Evolutionary conservation across 2,797 vertebrate genomes (phyloP).

Genomic region (Phylloscopus collybita): DNA sequence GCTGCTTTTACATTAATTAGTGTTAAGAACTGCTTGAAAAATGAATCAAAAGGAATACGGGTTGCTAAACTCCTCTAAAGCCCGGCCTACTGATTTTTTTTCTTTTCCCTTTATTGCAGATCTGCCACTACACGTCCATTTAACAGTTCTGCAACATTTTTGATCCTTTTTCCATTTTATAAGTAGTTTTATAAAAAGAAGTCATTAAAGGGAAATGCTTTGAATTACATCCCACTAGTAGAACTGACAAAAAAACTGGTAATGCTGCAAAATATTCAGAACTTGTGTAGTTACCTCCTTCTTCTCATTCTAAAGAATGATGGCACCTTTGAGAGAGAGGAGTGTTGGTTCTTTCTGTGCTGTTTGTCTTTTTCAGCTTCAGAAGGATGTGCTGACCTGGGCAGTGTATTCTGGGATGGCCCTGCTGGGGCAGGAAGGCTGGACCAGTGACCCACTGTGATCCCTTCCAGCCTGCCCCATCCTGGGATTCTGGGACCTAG

Average conservation of each 20-base stretch:
- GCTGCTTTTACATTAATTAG: background rate
- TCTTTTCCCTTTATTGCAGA: background rate
- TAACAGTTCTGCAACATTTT: background rate
- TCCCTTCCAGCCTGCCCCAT: background rate
- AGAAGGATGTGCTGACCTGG: background rate
- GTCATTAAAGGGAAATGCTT: background rate
- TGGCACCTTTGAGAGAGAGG: background rate
- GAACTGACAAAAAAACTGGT: background rate
- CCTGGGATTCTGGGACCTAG: background rate
- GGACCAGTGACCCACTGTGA: background rate
- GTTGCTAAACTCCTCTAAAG: background rate
- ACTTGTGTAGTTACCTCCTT: background rate
- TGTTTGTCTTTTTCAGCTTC: background rate
- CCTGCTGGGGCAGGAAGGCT: background rate
- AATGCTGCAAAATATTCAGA: background rate
- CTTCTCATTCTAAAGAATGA: background rate
- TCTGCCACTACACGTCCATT: background rate
- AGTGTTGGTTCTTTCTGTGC: background rate
- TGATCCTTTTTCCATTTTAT: background rate
- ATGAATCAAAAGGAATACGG: background rate
- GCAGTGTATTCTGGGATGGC: background rate
- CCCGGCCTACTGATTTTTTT: background rate
- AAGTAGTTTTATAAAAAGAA: background rate
- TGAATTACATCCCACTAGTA: background rate
- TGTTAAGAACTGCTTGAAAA: background rate